Evolutionary conservation across 1,140 invertebrate species (phyloP), one percentile per base, ranked within the genome.

Genomic region (Drosophila busckii): DNA sequence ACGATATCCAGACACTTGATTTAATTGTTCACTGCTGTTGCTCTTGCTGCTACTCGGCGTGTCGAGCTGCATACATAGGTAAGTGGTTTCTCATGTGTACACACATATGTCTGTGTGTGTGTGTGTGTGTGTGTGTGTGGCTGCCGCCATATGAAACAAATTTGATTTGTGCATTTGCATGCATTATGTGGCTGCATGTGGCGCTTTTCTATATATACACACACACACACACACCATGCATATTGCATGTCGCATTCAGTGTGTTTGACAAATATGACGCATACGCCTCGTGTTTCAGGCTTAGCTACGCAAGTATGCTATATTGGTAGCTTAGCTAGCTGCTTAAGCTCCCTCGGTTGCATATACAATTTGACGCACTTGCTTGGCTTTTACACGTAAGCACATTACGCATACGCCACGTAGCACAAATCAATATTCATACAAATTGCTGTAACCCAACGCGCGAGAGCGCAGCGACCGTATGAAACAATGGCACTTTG

Each of bases 31-130:
- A 23, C 10, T 15, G 10, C 4, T n/a, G n/a, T n/a, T n/a, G 23
- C 22, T 42, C 12, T 13, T 45, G 34, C 38, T 29, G 32, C 26
- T 55, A 59, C 23, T 59, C 49, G 64, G 52, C 71, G 48, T 50
- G 56, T 63, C 71, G 48, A 78, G 63, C 65, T 63, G 48, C 62
- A 80, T 63, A 44, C 62, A 80, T 67, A 63, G 63, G 52, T 71
- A 58, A 78, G 67, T 78, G 49, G 29, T 35, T 38, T 16, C 40
- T 45, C 55, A 40, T 5, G 17, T 16, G 22, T 31, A 10, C 22
- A 6, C 23, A 13, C 42, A n/a, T n/a, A 10, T 22, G 4, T 13
- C 9, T 13, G 44, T 28, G 19, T 6, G 15, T 34, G 28, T 20
- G 29, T 1, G 9, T 13, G 37, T 12, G 16, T 29, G 29, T 25